Evolutionary conservation across 2,113 vertebrate species (phyloP), one percentile per base, ranked within the genome.

Genomic region (Macroglossus sobrinus): DNA sequence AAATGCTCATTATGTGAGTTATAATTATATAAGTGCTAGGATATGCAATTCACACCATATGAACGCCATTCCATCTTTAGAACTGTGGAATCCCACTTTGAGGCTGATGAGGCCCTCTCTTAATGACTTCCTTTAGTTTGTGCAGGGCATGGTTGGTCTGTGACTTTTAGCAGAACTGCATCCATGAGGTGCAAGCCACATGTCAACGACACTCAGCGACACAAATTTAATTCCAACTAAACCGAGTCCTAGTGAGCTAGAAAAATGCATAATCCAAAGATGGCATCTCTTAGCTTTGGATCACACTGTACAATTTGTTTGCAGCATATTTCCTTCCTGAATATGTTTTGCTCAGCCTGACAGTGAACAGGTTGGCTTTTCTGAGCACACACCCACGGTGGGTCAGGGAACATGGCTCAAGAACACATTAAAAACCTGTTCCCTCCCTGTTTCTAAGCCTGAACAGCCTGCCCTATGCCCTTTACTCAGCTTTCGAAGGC

Each of bases 271-370:
- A 38, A 76, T 30, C 43, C 76, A 91, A 85, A 64, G 63, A 91
- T 3, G 47, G 19, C 59, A 50, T n/a, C 38, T 71, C 86, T 87
- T 50, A 33, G 71, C 66, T 69, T 5, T 22, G 53, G 75, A 72
- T 40, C 15, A 18, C 28, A n/a, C 33, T 61, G n/a, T 2, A 55
- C 68, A 10, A 35, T 82, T 50, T 80, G 55, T 78, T 24, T 50
- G 19, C 33, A 87, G 63, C 43, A 75, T 71, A 28, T 24, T 79
- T 92, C 69, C 64, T 95, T 96, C 78, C 79, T 79, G 50, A 92
- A 16, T 30, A 68, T 57, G 59, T 71, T 91, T 89, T 88, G 35
- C 57, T 96, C 89, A 84, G 64, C 35, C 68, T 86, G 74, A 64
- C 63, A 35, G 4, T 78, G 72, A 75, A 66, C 68, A 93, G 53